Base-by-base conservation (phyloP, 2,888 invertebrate genomes). In the Gerris lacustris region DNA sequence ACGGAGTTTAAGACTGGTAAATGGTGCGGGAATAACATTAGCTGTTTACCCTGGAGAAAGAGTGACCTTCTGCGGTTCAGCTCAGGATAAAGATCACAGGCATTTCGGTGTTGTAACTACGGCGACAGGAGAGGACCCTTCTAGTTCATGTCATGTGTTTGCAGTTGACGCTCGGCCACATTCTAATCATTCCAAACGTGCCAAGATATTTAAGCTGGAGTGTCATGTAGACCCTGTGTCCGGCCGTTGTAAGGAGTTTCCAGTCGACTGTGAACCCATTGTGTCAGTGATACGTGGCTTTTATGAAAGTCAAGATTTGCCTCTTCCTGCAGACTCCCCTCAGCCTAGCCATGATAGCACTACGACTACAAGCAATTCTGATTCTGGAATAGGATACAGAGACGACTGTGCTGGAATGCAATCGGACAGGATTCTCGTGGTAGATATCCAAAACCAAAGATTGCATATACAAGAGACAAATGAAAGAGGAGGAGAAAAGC, bases 121-220 rank as follows among this genome's bases (percentile, higher is more conserved):
- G 77, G 87, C 89, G 69, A 79, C 79, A 15, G 84, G 85, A 78
- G 76, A 86, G 9, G 85, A 85, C 74, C 85, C 87, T 18, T 92
- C 92, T 0, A 92, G 92, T 78, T 94, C 96, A 69, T 96, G 96
- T 78, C 96, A 97, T 80, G 94, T 96, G 0, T 97, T 97, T 80
- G 93, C 93, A 72, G 91, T 95, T 7, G 95, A 96, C 79, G 88
- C 93, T 0, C 89, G 94, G 80, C 89, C 91, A 72, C 96, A 97
- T 79, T 85, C 85, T 45, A 85, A 87, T 66, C 96, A 97, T 80
- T 81, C 86, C 4, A 83, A 85, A n/a, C 88, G 90, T 77, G 94
- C 94, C 0, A 87, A 87, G 75, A 87, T 87, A 75, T 96, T 96
- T 81, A 89, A 90, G 75, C 88, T 96, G 71, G 85, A 84, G n/a